Evolutionary conservation across 2,888 invertebrate genomes (phyloP), one percentile per base, ranked within the genome.

Genomic region (Heliconius ethilla): DNA sequence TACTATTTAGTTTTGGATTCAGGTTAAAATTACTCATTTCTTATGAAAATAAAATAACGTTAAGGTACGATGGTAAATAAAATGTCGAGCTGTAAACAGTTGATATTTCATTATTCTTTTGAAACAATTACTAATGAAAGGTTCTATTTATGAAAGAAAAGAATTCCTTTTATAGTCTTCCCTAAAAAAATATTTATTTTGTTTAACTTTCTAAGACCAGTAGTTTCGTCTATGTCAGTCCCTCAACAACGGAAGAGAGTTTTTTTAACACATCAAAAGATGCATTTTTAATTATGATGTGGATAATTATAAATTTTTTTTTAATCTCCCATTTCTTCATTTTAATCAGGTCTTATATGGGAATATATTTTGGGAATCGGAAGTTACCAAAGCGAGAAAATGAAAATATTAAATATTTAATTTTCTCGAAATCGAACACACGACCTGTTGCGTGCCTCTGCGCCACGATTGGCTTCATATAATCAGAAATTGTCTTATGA

Each of bases 1-100:
- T 45, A 69, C 74, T 66, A 77, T 73, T 77, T 55, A 73, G 51
- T 77, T 77, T 73, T 65, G 74, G 40, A 45, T 65, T 63, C 65
- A 29, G 63, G 63, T 74, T 74, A 13, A 45, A 63, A 45, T 74
- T 74, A 74, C 63, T 74, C 11, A 55, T 70, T 72, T 9, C n/a
- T n/a, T 59, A 59, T 72, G 59, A 59, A 59, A 59, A 59, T n/a
- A 72, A 59, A 59, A n/a, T 69, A 27, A 63, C 25, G 63, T 15
- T 63, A 27, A 63, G 15, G 27, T 63, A 7, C 27, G 27, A 63
- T 27, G 0, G 5, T 27, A 29, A 27, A 25, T 25, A 59, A 15
- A 27, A 27, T 62, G 9, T 59, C 59, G n/a, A 10, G 9, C 1
- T 59, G n/a, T n/a, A 59, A 59, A 2, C n/a, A 59, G 2, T 40